A percentile compares a stretch with the other conserved stretches of the same genome.
Evolutionary conservation across 2,888 invertebrate species (phyloP).

Genomic region (Agrochola circellaris): DNA sequence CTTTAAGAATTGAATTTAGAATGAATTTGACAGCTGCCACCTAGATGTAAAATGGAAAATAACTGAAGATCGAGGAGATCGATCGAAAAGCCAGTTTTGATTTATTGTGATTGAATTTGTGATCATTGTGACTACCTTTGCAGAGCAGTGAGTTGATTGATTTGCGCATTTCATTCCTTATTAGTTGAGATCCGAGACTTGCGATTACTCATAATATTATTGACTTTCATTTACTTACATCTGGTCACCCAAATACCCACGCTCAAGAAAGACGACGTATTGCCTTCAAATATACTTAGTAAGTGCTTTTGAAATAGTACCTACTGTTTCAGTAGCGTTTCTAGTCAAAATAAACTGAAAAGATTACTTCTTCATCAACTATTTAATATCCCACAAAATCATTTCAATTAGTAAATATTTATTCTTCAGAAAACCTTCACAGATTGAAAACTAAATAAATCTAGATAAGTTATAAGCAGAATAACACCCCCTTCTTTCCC

Average conservation of each 20-base stretch:
- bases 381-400: not conserved
- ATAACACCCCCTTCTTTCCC: not conserved
- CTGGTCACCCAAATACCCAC: not conserved
- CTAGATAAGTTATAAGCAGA: conserved; percentile 10
- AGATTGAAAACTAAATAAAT: not conserved
- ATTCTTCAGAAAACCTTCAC: conserved; percentile 6
- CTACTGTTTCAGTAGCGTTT: not conserved
- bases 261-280: no score
- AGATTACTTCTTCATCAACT: not conserved
- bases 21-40: not conserved
- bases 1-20: not conserved
- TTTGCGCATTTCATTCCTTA: not conserved
- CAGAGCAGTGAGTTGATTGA: not conserved
- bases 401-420: not conserved
- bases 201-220: no score
- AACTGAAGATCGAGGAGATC: not conserved
- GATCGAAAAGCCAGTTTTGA: no score
- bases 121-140: not conserved
- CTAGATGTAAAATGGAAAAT: not conserved
- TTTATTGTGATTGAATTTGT: not conserved
- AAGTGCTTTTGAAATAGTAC: not conserved
- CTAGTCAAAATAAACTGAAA: not conserved
- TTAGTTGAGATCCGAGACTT: no score
- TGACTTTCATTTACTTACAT: not conserved
- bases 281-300: no score